Percentiles rank a stretch among this genome's conserved stretches.
Conservation (phyloP, 2,113 vertebrate genomes). For the Toxostoma redivivum region DNA sequence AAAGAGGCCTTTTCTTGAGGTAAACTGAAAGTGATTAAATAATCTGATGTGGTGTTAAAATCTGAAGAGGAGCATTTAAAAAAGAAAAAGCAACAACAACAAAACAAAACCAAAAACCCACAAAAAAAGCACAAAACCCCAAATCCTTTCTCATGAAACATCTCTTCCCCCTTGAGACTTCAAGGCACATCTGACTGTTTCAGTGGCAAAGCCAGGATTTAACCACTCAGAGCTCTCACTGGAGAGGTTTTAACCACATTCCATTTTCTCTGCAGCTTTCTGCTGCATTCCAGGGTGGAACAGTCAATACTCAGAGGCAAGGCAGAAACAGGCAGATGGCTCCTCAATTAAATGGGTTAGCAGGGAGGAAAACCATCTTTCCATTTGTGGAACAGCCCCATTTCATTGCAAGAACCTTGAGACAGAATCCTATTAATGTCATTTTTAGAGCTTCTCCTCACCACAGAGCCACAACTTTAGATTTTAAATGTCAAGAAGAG, state of each 20-base stretch:
- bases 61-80: background rate
- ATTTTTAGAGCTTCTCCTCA: background rate
- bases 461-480: background rate
- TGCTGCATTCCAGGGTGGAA: background rate
- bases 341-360: constrained; percentile 11
- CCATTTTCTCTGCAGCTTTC: background rate
- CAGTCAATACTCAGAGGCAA: background rate
- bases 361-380: background rate
- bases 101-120: background rate
- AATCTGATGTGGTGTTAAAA: background rate
- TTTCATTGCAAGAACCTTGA: background rate
- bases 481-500: background rate
- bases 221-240: background rate
- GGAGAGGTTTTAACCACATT: background rate
- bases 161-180: background rate
- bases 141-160: background rate
- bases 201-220: background rate
- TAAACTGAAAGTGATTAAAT: background rate
- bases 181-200: background rate
- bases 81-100: too few species aligned
- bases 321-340: background rate
- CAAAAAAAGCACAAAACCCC: background rate
- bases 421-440: background rate
- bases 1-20: background rate
- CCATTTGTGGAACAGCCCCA: background rate